phyloP scores from a whole-genome alignment of 2,113 vertebrate genomes.

The Brevimyrus niger region DNA sequence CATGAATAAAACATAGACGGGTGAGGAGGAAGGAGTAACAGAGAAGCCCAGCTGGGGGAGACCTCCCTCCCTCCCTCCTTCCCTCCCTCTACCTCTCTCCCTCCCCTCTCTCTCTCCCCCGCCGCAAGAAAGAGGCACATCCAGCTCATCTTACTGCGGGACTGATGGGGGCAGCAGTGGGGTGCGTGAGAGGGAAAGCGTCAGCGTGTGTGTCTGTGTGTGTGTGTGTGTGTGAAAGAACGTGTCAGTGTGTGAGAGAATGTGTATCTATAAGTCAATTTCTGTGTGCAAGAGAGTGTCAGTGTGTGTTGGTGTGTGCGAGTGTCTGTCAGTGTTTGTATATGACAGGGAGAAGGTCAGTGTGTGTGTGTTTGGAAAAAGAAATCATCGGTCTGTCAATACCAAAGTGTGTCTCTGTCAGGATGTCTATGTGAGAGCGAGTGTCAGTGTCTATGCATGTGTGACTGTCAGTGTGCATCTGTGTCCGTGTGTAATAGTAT shows the following conservation, averaged over 20 bases:
- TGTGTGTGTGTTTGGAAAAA: not conserved
- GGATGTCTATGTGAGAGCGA: not conserved
- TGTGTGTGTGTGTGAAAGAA: not conserved
- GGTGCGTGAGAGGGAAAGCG: constrained; percentile 5
- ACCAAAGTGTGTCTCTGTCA: not conserved
- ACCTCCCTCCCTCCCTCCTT: not conserved
- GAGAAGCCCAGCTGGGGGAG: not conserved
- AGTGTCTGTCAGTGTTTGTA: not conserved
- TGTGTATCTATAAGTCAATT: not conserved
- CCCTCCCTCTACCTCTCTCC: not conserved
- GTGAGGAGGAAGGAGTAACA: constrained; percentile 25
- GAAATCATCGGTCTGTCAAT: not conserved
- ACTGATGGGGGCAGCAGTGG: not conserved
- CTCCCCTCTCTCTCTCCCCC: too few relatives aligned
- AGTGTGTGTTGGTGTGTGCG: not conserved
- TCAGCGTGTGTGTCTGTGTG: not conserved
- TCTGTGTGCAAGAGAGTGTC: not conserved
- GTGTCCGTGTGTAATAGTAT: not conserved
- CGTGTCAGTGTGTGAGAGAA: not conserved
- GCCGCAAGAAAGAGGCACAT: not conserved
- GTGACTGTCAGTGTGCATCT: not conserved
- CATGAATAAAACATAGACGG: constrained; percentile 60
- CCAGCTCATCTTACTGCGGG: not conserved
- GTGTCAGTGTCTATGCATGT: not conserved
- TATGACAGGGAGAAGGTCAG: not conserved